Evolutionary conservation across 2,888 invertebrate species (phyloP).

Genomic region (Deroplatys truncata): DNA sequence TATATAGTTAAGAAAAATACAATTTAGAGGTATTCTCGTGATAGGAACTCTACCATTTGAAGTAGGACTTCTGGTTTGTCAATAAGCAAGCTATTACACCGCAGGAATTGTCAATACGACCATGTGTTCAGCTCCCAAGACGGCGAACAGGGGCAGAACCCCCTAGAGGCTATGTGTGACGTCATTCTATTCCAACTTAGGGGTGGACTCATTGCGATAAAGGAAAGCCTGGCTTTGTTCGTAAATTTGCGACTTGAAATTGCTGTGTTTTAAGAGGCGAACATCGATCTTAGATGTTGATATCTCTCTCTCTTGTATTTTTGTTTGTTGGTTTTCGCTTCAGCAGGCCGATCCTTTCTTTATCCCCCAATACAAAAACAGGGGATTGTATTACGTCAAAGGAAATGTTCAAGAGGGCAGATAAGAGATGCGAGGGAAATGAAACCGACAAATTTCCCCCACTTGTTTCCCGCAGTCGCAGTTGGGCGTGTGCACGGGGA

Average conservation of each 20-base stretch:
- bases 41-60: too few species aligned
- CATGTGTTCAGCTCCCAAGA: background rate
- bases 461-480: background rate
- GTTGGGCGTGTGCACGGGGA: background rate
- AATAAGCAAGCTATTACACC: background rate
- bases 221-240: too few species aligned
- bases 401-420: background rate
- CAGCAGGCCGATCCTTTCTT: background rate
- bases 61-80: background rate
- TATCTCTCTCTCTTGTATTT: background rate
- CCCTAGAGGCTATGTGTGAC: background rate
- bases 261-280: background rate
- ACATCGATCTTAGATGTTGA: background rate
- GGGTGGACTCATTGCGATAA: background rate
- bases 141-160: background rate
- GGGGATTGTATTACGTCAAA: background rate
- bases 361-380: background rate
- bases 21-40: too few species aligned
- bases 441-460: background rate
- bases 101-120: background rate
- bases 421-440: background rate
- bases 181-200: too few species aligned
- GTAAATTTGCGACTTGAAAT: too few species aligned
- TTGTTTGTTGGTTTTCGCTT: background rate
- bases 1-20: too few species aligned